Conservation (phyloP, 2,113 vertebrate genomes). For the Osmerus mordax region DNA sequence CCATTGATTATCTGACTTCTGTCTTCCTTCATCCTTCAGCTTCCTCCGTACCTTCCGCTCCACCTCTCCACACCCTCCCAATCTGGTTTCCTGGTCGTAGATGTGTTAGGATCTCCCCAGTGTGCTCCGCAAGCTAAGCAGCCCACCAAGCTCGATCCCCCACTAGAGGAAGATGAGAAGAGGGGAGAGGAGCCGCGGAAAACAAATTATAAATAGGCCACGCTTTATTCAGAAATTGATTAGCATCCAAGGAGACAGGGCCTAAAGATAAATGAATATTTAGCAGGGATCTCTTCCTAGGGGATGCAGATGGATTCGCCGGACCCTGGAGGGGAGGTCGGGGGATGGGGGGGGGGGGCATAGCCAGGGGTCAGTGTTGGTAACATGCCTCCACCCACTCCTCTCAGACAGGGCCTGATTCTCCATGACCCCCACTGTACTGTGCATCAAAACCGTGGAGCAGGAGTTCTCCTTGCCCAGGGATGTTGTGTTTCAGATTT, state of each 20-base stretch:
- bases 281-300: conserved; percentile 52
- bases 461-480: conserved; percentile 61
- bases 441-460: neutral
- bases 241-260: conserved; percentile 66
- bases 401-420: neutral
- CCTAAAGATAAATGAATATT: conserved; percentile 57
- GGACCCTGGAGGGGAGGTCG: conserved; percentile 16
- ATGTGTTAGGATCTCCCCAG: no score
- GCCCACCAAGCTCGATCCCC: neutral
- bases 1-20: neutral
- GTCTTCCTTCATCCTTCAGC: neutral
- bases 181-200: conserved; percentile 25
- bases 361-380: conserved; percentile 34
- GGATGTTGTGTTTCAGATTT: conserved; percentile 54
- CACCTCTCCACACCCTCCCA: conserved; percentile 6
- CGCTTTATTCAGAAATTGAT: conserved; percentile 66
- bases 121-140: conserved; percentile 19
- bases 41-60: neutral
- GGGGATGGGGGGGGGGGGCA: conserved; percentile 15
- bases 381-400: conserved; percentile 38
- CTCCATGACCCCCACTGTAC: neutral
- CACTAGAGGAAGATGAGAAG: conserved; percentile 20
- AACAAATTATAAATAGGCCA: conserved; percentile 58
- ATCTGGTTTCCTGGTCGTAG: no score
- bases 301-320: conserved; percentile 13